Base-by-base conservation (phyloP, 2,113 vertebrate genomes). In the Clarias macrocephalus region DNA sequence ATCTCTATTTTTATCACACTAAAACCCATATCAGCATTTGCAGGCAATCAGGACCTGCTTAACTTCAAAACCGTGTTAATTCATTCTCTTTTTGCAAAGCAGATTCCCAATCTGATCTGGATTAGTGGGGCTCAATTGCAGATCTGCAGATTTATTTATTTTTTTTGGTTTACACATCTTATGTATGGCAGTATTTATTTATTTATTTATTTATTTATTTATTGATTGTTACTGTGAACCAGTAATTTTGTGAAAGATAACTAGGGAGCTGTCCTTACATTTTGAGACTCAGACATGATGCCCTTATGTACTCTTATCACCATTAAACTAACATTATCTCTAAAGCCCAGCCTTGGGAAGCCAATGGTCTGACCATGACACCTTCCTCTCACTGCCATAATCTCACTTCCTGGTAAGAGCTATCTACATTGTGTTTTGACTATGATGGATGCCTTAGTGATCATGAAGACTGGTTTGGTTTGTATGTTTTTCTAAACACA, bases 311-410 rank as follows among this genome's bases (percentile, higher is more conserved):
- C 37, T 68, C 66, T 86, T 82, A 82, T 86, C 65, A 82, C 9
- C 66, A 73, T 86, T 81, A 62, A 75, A 80, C 66, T 80, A 33
- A 33, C 28, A 73, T 62, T n/a, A 86, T 70, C 80, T 70, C 37
- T 42, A 54, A 23, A 73, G 56, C 10, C 23, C 12, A 66, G 66
- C 54, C 85, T 82, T 86, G 65, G 82, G 66, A 57, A 56, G 52
- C 16, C 25, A 62, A 42, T 59, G 42, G 79, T 59, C 33, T 86
- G 79, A 33, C 79, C 85, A 63, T 65, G 62, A 56, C 5, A 25
- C n/a, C 60, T 86, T 86, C 62, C 52, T 82, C 56, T 72, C 2
- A 1, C 59, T 68, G 63, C 48, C 2, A 42, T 85, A 18, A 28
- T 65, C 66, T 77, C 57, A 65, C 72, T 85, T 54, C 60, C 84